Evolutionary conservation across 2,888 invertebrate genomes (phyloP).

Genomic region (Nasonovia ribisnigri): DNA sequence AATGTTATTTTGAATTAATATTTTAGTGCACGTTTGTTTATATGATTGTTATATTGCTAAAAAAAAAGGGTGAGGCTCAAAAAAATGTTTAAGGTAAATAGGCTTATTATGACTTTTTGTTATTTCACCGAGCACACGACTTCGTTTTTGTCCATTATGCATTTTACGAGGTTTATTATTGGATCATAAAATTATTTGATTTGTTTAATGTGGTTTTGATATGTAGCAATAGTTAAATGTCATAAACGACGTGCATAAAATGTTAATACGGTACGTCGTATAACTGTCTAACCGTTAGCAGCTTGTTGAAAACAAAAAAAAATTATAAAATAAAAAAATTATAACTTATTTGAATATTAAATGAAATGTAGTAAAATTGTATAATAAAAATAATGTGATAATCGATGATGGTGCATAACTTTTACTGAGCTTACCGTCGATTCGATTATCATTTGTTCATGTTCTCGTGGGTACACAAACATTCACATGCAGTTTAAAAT

Average conservation of each 20-base stretch:
- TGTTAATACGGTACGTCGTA: constrained; percentile 24
- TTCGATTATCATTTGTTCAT: neutral
- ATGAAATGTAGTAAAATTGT: neutral
- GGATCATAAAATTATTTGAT: neutral
- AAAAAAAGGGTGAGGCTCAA: too few species aligned
- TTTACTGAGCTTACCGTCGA: constrained; percentile 34
- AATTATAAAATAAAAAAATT: neutral
- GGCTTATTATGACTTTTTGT: neutral
- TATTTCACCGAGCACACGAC: neutral
- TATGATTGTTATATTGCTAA: neutral
- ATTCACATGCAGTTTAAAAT: neutral
- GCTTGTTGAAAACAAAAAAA: neutral
- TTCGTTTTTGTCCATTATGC: neutral
- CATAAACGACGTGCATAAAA: constrained; percentile 25
- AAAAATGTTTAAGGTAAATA: neutral
- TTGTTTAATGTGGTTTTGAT: constrained; percentile 18
- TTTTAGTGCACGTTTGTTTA: neutral
- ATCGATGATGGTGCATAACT: constrained; percentile 46
- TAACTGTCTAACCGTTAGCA: neutral
- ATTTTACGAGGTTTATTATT: neutral
- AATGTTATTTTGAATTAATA: neutral
- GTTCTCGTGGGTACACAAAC: neutral
- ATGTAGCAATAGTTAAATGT: neutral
- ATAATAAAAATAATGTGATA: neutral
- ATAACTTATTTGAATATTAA: neutral